Conservation (phyloP, 2,888 invertebrate species). For the Furcula furcula region DNA sequence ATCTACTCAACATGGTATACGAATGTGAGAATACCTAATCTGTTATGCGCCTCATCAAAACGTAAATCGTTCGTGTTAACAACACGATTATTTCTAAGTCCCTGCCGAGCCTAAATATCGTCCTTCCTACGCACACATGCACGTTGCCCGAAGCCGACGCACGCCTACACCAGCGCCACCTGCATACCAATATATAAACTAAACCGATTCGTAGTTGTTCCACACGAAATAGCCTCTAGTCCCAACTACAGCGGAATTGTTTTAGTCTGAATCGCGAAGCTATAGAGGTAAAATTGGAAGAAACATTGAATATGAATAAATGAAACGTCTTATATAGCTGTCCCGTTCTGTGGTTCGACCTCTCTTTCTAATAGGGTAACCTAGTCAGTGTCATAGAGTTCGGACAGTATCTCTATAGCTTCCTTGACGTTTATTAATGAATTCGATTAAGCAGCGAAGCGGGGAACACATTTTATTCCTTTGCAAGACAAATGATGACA, state of each 20-base stretch:
- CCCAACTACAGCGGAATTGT: constrained; percentile 9
- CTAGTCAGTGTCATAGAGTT: too few relatives aligned
- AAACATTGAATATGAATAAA: too few relatives aligned
- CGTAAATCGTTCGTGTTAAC: constrained; percentile 52
- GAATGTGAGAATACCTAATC: constrained; percentile 74
- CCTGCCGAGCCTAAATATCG: constrained; percentile 78
- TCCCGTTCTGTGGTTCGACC: too few relatives aligned
- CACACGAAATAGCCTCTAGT: constrained; percentile 42
- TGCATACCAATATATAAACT: constrained; percentile 41
- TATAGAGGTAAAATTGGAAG: too few relatives aligned
- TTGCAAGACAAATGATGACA: constrained; percentile 38
- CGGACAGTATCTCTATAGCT: too few relatives aligned
- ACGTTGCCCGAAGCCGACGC: constrained; percentile 20
- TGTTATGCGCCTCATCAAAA: constrained; percentile 66
- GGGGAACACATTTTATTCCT: constrained; percentile 38
- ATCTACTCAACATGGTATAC: constrained; percentile 77
- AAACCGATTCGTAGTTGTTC: constrained; percentile 40
- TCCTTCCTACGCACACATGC: constrained; percentile 62
- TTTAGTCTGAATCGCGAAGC: too few relatives aligned
- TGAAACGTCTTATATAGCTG: too few relatives aligned
- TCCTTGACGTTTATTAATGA: constrained; percentile 28
- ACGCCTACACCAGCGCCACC: constrained; percentile 40
- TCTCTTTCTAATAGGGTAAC: too few relatives aligned
- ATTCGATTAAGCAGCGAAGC: constrained; percentile 36
- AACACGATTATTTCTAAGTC: constrained; percentile 53